Base-by-base conservation (phyloP, 2,113 vertebrate species). In the Anolis sagrei region DNA sequence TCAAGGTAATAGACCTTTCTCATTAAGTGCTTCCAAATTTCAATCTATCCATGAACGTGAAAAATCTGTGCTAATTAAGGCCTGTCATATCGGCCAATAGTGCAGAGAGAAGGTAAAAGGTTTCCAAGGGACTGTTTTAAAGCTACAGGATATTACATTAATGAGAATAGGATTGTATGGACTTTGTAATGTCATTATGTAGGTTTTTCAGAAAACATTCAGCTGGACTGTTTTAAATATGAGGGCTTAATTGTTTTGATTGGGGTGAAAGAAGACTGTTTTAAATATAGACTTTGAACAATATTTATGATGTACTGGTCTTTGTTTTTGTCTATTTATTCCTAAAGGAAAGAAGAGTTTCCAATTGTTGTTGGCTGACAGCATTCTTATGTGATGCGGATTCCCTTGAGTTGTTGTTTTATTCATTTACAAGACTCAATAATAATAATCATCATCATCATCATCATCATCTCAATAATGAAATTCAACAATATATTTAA, bases 1-100 rank as follows among this genome's bases (percentile, higher is more conserved):
- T 95, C 96, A 96, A 96, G 95, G 95, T 96, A 95, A 91, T 89
- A 91, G 96, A 95, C 95, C 96, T 94, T 92, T 95, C 93, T 94
- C 96, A 96, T 95, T 96, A 96, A 96, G 88, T 87, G 89, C 89
- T 91, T 96, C 94, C 93, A 93, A 93, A 95, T 95, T 94, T 88
- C 90, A 94, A 84, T 95, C 92, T 91, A 93, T 72, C 88, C 90
- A 90, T 0, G 49, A 94, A 95, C 13, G 89, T 94, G 94, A 95
- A 94, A 95, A 96, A 95, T 93, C 90, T 93, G 85, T 88, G 92
- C 92, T 96, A 96, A 96, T 97, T 96, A 94, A 94, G 88, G 86
- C 86, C 89, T 93, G 90, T 88, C 0, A 0, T 91, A 81, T 86
- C 95, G 92, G 95, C 88, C 91, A 94, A 86, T 84, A 94, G 95